A percentile compares a stretch with the other conserved stretches of the same genome.
phyloP scores from a whole-genome alignment of 1,140 invertebrate genomes.

The Anastrepha obliqua region DNA sequence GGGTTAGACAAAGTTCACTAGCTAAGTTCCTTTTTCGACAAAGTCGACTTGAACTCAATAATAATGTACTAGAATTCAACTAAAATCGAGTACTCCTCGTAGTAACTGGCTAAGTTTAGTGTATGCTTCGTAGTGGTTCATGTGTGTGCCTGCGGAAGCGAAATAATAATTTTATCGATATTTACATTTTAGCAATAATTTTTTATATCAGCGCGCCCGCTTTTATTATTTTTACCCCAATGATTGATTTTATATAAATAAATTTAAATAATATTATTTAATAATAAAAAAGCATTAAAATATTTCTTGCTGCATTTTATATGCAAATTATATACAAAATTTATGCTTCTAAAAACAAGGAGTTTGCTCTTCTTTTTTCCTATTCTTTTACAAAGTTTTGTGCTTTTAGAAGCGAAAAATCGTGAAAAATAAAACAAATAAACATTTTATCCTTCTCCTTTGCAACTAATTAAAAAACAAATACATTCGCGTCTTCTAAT shows the following conservation, averaged over 20 bases:
- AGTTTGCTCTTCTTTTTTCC: not conserved
- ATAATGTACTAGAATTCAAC: too few relatives aligned
- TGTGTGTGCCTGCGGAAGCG: too few relatives aligned
- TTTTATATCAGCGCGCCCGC: not conserved
- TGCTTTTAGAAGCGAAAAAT: not conserved
- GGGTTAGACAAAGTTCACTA: too few relatives aligned
- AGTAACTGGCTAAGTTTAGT: too few relatives aligned
- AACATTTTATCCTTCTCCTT: too few relatives aligned
- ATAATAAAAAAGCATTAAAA: not conserved
- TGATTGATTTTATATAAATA: not conserved
- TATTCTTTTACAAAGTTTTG: not conserved
- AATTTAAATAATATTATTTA: slow-evolving; percentile 18
- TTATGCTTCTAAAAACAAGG: not conserved
- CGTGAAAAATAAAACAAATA: not conserved
- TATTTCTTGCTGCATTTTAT: not conserved
- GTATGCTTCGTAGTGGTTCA: too few relatives aligned
- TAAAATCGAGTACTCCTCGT: too few relatives aligned
- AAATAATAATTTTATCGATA: not conserved
- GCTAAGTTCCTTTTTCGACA: too few relatives aligned
- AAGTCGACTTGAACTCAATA: too few relatives aligned
- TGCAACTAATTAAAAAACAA: too few relatives aligned
- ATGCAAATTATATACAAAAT: not conserved
- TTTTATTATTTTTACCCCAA: not conserved
- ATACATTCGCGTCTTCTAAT: too few relatives aligned
- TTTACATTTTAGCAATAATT: not conserved